These are phyloP conservation scores for Sarcophaga variegata DNA, from an alignment of 2,888 invertebrate genomes.

Conservation along the genomic window DNA sequence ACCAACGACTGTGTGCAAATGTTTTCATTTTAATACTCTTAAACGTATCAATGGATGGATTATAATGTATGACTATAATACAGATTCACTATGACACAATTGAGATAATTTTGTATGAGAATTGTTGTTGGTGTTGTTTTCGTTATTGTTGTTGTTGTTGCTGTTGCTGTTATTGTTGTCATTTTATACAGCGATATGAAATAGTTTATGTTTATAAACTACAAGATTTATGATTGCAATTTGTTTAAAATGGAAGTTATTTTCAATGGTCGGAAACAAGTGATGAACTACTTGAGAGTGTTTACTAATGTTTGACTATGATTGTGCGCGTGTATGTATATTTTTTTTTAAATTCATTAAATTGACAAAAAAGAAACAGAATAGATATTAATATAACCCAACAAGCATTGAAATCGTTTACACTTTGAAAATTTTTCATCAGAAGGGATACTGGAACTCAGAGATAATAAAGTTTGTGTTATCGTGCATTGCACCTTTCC, in stretches of 20 bases:
- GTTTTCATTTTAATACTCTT: constrained; percentile 20
- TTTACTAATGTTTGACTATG: not conserved
- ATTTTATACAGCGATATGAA: constrained; percentile 33
- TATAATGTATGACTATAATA: constrained; percentile 28
- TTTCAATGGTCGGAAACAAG: constrained; percentile 58
- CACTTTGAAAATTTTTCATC: not conserved
- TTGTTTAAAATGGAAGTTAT: constrained; percentile 61
- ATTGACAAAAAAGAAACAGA: constrained; percentile 2
- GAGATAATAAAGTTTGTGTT: too few species aligned
- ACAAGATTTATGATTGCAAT: constrained; percentile 68
- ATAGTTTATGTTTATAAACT: constrained; percentile 63
- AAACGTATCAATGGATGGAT: constrained; percentile 31
- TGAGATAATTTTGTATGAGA: constrained; percentile 43
- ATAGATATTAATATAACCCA: not conserved
- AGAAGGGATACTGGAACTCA: too few species aligned
- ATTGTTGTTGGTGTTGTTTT: not conserved
- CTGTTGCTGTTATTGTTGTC: not conserved
- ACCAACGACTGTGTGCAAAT: too few species aligned
- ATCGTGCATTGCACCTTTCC: too few species aligned
- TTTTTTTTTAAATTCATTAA: constrained; percentile 12
- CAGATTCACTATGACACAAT: constrained; percentile 57
- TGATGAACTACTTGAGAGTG: constrained; percentile 53
- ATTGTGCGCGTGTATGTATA: not conserved
- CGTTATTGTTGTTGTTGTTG: too few species aligned
- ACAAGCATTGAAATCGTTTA: not conserved